phyloP scores from a whole-genome alignment of 2,888 invertebrate species.

The Scaptomyza polygonia region DNA sequence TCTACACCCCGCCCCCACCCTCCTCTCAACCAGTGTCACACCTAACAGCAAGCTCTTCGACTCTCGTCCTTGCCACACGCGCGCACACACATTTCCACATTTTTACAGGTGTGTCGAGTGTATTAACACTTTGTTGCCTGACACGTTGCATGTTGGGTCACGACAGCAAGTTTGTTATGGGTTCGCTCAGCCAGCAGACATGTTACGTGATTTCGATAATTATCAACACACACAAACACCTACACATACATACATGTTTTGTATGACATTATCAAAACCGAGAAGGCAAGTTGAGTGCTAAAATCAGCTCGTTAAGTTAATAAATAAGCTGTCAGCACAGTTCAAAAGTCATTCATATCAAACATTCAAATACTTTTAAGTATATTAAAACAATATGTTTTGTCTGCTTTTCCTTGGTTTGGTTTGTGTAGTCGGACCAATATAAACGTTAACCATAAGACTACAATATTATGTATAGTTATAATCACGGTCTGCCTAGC shows the following conservation, averaged over 20 bases:
- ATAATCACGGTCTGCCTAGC: too few relatives aligned
- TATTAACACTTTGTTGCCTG: constrained; percentile 72
- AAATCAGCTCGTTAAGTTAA: constrained; percentile 10
- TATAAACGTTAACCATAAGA: too few relatives aligned
- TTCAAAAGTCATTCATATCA: neutral
- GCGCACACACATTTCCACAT: constrained; percentile 51
- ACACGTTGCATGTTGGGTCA: constrained; percentile 55
- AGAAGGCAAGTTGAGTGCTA: constrained; percentile 4
- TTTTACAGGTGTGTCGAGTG: constrained; percentile 61
- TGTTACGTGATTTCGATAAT: constrained; percentile 65
- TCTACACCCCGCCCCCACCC: neutral
- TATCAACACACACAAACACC: constrained; percentile 35
- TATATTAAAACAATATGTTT: too few relatives aligned
- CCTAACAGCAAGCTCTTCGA: neutral
- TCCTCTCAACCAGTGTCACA: neutral
- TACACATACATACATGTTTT: constrained; percentile 15
- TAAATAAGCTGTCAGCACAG: constrained; percentile 28
- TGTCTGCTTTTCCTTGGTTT: too few relatives aligned
- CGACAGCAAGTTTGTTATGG: constrained; percentile 43
- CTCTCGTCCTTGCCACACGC: constrained; percentile 3
- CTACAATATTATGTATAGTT: too few relatives aligned
- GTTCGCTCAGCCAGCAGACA: constrained; percentile 11
- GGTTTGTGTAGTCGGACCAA: too few relatives aligned
- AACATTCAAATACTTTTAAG: neutral
- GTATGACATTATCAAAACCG: constrained; percentile 43